Evolutionary conservation across 2,113 vertebrate species (phyloP), one percentile per base, ranked within the genome.

Genomic region (Coptodon bakossiorum): DNA sequence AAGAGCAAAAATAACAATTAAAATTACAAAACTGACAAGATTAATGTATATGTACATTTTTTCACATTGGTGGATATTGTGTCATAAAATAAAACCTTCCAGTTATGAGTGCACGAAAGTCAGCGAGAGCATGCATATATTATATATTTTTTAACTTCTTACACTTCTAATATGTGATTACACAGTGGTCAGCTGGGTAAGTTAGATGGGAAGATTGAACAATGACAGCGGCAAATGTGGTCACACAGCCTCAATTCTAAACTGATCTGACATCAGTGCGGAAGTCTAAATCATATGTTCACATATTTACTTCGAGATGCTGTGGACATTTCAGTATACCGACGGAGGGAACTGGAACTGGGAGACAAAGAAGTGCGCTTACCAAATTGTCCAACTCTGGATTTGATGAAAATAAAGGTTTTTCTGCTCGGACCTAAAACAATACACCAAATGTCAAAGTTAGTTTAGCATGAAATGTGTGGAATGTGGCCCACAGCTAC

Each of bases 321-420:
- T 86, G 88, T 85, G 86, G 93, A 95, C 86, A 87, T 61, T 91
- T 71, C 87, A 79, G 14, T 86, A 24, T 5, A 34, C 36, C 27
- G 57, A 56, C 68, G 80, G 81, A 66, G 53, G 7, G 81, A 63
- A 88, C 2, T 83, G 82, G 50, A 66, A 87, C 1, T 81, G 82
- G 38, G 13, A 86, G 81, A 79, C 82, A 87, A 63, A 91, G 71
- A 88, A 53, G 59, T 91, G 54, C 68, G 93, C 98, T 99, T 98
- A 99, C 98, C 98, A 99, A 98, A 98, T 99, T 99, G 96, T 99
- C 98, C 97, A 99, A 91, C 95, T 99, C 98, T 95, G 98, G 98
- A 94, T 99, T 99, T 94, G 98, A 99, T 95, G 98, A 99, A 96
- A 99, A 99, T 96, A 99, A 98, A 96, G 98, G 98, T 95, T 99